These are phyloP conservation scores for Acropternis orthonyx DNA, from an alignment of 2,797 vertebrate species.

Conservation along the genomic window DNA sequence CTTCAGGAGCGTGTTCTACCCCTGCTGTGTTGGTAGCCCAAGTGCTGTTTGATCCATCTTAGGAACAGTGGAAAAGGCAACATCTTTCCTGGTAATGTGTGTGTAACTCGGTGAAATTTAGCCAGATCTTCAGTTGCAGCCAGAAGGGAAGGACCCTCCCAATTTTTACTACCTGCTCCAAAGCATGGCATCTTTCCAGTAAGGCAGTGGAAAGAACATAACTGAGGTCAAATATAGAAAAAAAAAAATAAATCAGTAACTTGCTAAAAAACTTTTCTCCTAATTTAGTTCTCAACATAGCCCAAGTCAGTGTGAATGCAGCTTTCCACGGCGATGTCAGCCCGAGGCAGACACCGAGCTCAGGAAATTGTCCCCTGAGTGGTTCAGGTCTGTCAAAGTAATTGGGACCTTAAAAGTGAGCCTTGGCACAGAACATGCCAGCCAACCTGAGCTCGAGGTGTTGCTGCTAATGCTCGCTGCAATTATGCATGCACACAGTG, in stretches of 20 bases:
- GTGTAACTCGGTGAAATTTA: not conserved
- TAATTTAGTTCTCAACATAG: slow-evolving; percentile 46
- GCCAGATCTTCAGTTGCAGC: not conserved
- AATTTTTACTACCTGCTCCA: not conserved
- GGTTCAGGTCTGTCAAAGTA: slow-evolving; percentile 39
- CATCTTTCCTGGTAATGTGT: not conserved
- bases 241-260: not conserved
- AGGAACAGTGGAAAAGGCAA: not conserved
- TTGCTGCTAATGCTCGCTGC: not conserved
- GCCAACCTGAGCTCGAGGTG: slow-evolving; percentile 15
- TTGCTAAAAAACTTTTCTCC: not conserved
- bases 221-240: not conserved
- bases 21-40: not conserved
- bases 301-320: not conserved
- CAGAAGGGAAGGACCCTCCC: not conserved
- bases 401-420: slow-evolving; percentile 29
- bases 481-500: not conserved
- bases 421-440: slow-evolving; percentile 19
- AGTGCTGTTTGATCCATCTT: not conserved
- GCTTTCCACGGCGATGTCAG: not conserved
- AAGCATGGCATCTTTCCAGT: not conserved
- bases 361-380: not conserved
- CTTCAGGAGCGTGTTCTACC: not conserved
- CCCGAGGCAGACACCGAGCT: not conserved
- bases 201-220: not conserved